Evolutionary conservation across 2,888 invertebrate genomes (phyloP).

Genomic region (Sturmia bella): DNA sequence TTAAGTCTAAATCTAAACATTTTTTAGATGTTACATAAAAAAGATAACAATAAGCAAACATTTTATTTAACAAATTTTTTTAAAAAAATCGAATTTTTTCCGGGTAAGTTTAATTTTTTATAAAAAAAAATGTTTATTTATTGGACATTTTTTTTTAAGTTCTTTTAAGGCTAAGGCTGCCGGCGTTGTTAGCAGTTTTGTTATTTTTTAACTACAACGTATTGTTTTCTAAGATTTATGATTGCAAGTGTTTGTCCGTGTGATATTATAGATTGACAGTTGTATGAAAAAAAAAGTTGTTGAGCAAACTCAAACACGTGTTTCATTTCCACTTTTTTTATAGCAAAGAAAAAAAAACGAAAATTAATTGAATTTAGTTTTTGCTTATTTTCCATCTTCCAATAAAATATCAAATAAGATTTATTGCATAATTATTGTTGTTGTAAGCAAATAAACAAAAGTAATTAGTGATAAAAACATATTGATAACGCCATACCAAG

Average conservation of each 20-base stretch:
- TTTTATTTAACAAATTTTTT: too few relatives aligned
- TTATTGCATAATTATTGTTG: slow-evolving; percentile 67
- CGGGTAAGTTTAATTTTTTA: too few relatives aligned
- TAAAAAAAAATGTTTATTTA: too few relatives aligned
- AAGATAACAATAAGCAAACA: too few relatives aligned
- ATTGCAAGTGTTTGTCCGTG: slow-evolving; percentile 59
- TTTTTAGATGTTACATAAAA: too few relatives aligned
- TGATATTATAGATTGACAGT: slow-evolving; percentile 64
- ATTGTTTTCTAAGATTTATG: slow-evolving; percentile 51
- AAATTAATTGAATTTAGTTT: slow-evolving; percentile 68
- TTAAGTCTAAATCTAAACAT: too few relatives aligned
- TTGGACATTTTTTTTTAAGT: too few relatives aligned
- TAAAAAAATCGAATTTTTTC: too few relatives aligned
- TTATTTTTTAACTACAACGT: too few relatives aligned
- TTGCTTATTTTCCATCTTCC: slow-evolving; percentile 33
- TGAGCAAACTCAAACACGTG: slow-evolving; percentile 67
- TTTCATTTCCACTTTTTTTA: slow-evolving; percentile 53
- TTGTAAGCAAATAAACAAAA: slow-evolving; percentile 54
- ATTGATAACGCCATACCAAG: slow-evolving; percentile 48
- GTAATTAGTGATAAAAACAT: slow-evolving; percentile 61
- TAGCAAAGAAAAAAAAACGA: neutral
- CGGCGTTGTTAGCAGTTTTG: too few relatives aligned
- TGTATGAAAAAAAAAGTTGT: slow-evolving; percentile 53
- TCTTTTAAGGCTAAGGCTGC: too few relatives aligned
- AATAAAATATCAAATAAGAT: slow-evolving; percentile 62